Conservation (phyloP, 2,888 invertebrate species). For the Lasioglossum marginatum region DNA sequence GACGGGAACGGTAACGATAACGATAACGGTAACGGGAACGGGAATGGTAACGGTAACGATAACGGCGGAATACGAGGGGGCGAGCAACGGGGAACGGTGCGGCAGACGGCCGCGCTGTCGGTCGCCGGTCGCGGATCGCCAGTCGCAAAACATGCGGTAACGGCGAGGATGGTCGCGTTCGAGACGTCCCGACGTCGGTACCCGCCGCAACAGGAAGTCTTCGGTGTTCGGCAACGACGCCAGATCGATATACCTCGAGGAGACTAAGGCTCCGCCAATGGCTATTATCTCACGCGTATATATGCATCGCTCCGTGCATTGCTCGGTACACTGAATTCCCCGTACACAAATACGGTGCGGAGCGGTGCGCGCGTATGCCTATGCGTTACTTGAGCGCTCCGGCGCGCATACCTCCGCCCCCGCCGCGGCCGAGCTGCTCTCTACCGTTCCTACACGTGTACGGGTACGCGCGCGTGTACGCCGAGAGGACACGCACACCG, state of each 20-base stretch:
- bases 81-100: not conserved
- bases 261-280: conserved; percentile 79
- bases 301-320: conserved; percentile 71
- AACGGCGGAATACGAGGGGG: not conserved
- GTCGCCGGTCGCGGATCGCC: not conserved
- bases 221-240: conserved; percentile 66
- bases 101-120: not conserved
- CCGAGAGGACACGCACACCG: conserved; percentile 64
- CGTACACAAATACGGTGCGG: conserved; percentile 69
- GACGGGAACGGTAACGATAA: conserved; percentile 24
- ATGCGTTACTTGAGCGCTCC: conserved; percentile 61
- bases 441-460: conserved; percentile 38
- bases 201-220: conserved; percentile 69
- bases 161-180: not conserved
- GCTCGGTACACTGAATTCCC: conserved; percentile 75
- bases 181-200: conserved; percentile 30
- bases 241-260: conserved; percentile 75
- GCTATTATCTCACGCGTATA: conserved; percentile 79
- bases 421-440: conserved; percentile 40
- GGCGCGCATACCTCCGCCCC: conserved; percentile 51
- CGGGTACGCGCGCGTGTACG: conserved; percentile 47
- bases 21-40: conserved; percentile 6
- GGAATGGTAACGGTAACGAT: conserved; percentile 31
- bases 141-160: not conserved
- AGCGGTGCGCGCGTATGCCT: conserved; percentile 47